Conservation (phyloP, 2,113 vertebrate genomes). For the Trogon melanurus region DNA sequence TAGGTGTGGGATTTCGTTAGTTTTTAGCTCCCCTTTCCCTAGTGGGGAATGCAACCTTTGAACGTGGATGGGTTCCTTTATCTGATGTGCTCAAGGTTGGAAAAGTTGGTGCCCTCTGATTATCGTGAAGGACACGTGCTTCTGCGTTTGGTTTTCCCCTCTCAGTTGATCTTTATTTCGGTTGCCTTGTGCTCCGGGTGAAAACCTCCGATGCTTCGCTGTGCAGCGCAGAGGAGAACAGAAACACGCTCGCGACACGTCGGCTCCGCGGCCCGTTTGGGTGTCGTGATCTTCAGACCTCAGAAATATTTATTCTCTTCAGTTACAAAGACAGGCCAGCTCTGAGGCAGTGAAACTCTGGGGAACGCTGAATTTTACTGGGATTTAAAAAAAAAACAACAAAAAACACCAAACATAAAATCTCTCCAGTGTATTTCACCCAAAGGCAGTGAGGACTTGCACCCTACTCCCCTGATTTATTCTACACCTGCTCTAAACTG, state of each 20-base stretch:
- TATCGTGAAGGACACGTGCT: neutral
- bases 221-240: neutral
- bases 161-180: neutral
- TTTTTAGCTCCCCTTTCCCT: rapidly evolving
- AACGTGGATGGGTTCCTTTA: neutral
- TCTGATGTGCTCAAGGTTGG: neutral
- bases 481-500: neutral
- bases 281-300: neutral
- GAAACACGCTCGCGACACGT: rapidly evolving
- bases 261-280: neutral
- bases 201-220: neutral
- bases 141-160: neutral
- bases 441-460: neutral
- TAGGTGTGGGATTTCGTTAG: neutral
- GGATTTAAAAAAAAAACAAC: neutral
- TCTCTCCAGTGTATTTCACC: neutral
- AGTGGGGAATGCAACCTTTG: neutral
- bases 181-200: rapidly evolving
- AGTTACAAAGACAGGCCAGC: neutral
- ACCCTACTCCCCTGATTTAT: neutral
- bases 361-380: neutral
- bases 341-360: neutral
- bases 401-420: neutral
- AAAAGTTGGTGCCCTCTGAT: neutral
- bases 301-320: neutral